Evolutionary conservation across 2,797 vertebrate genomes (phyloP), one percentile per base, ranked within the genome.

Genomic region (Protosalanx chinensis): DNA sequence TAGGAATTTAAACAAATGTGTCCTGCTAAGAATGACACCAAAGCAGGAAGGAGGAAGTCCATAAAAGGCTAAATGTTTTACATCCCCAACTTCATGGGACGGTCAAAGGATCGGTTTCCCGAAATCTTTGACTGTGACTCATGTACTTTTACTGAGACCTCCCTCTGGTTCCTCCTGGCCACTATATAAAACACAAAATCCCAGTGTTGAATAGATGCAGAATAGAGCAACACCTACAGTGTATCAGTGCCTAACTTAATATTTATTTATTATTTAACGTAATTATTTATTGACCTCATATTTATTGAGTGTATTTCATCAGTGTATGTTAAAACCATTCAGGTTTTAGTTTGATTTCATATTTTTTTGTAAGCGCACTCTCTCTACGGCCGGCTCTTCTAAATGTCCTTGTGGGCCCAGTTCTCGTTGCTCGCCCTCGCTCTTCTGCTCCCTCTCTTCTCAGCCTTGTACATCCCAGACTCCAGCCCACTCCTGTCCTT

Each of bases 401-500:
- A 86, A 79, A 91, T 91, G 89, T 78, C 76, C 82, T 72, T 70
- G 6, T 70, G 77, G 23, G 72, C 5, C 6, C 20, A 53, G 64
- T 41, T 76, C n/a, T 67, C 64, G 33, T 46, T 20, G 49, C 63
- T 86, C 35, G 68, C 89, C 68, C 23, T 87, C 4, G 60, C 88
- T n/a, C 57, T 85, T 70, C 37, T 75, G 1, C 70, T 87, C 33
- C 81, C 80, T 7, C 64, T 79, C 68, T 82, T 72, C 8, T 56
- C 76, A 5, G 81, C 88, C 0, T 87, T 92, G 75, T 88, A 89
- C 73, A 74, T 91, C 62, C 49, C 86, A 59, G 87, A 88, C 68
- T 88, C 90, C 74, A 90, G 85, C 66, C 91, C 92, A 4, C 77
- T 93, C 29, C 68, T 91, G 37, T 78, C 80, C 5, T 90, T 92